A percentile compares a stretch with the other conserved stretches of the same genome.
phyloP scores from a whole-genome alignment of 2,797 vertebrate genomes.

The Scomberomorus guttatus region DNA sequence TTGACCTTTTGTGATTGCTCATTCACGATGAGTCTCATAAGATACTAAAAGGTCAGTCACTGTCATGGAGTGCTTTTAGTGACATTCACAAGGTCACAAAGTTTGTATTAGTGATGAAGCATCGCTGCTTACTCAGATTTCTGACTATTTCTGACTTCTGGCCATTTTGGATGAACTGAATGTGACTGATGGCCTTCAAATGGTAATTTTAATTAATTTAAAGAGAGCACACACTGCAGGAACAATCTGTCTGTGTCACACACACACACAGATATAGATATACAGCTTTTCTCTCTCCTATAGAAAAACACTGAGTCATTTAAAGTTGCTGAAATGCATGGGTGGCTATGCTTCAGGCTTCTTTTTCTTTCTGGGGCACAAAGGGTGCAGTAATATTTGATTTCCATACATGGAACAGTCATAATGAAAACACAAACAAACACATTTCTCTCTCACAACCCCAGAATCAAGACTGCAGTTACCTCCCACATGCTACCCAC shows the following conservation, averaged over 20 bases:
- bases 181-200: slow-evolving; percentile 30
- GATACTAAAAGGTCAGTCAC: slow-evolving; percentile 26
- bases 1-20: slow-evolving; percentile 20
- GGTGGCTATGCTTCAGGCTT: slow-evolving; percentile 32
- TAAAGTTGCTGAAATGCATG: slow-evolving; percentile 46
- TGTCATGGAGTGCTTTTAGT: not conserved
- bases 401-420: slow-evolving; percentile 50
- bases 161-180: slow-evolving; percentile 27
- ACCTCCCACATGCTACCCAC: slow-evolving; percentile 70
- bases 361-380: slow-evolving; percentile 15
- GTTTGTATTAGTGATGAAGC: slow-evolving; percentile 23
- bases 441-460: slow-evolving; percentile 33
- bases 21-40: slow-evolving; percentile 28
- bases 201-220: not conserved
- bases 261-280: not conserved
- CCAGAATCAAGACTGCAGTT: slow-evolving; percentile 47
- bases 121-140: slow-evolving; percentile 30
- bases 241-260: slow-evolving; percentile 1
- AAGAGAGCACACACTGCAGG: slow-evolving; percentile 17
- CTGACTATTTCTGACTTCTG: slow-evolving; percentile 13
- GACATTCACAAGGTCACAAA: slow-evolving; percentile 44
- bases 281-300: slow-evolving; percentile 3
- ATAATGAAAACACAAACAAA: slow-evolving; percentile 22
- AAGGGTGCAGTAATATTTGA: slow-evolving; percentile 33
- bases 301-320: slow-evolving; percentile 56